Evolutionary conservation across 2,888 invertebrate species (phyloP), one percentile per base, ranked within the genome.

Genomic region (Coenonympha glycerion): DNA sequence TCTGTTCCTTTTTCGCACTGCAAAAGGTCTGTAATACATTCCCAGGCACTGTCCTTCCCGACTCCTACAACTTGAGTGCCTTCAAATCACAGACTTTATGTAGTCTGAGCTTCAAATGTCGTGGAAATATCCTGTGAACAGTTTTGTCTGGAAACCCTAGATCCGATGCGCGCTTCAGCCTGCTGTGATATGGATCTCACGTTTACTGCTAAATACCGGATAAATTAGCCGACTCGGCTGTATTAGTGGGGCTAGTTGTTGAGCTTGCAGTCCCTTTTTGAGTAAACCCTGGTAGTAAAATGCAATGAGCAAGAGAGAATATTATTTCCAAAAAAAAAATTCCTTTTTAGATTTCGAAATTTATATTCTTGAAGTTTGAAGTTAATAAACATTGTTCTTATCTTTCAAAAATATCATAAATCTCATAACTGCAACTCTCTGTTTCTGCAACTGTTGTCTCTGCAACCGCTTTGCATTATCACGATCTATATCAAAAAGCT

Each of bases 181-280:
- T 45, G 45, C 50, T 44, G 51, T 52, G 84, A 84, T 84, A 84
- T 76, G 75, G 71, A 85, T 84, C 83, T 84, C 85, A 83, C 84
- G 84, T 81, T 82, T 78, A 74, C 80, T 72, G 76, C 79, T 81
- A 84, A 84, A 82, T 83, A 80, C 72, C 68, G 73, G 79, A 78
- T 84, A 84, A 83, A 81, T 84, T 79, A 82, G 79, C 76, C 76
- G 73, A 78, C 79, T 63, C 70, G 78, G 70, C 76, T 79, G 76
- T 82, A 79, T 82, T 79, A 76, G 75, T 75, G 64, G 56, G 64
- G 66, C 68, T 65, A 62, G 65, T 69, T 65, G 63, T 42, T 48
- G 36, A 51, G 52, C 49, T 55, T 52, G 49, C 50, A 55, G 52
- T 53, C 51, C 37, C 49, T 50, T 55, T 57, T 55, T 49, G 50